Evolutionary conservation across 1,140 invertebrate species (phyloP).

Genomic region (Campodea augens): DNA sequence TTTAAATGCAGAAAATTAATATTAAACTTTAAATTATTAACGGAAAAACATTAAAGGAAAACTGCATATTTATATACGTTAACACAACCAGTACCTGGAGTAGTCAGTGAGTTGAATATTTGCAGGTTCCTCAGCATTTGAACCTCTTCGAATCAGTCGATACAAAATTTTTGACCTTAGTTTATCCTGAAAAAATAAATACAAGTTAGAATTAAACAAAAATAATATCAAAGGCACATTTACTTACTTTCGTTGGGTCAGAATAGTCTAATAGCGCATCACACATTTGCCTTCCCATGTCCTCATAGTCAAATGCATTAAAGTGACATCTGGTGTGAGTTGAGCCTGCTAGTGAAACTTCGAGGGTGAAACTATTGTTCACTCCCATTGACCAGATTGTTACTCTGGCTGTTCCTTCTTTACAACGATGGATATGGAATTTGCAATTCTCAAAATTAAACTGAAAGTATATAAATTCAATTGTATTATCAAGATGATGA

Average conservation of each 20-base stretch:
- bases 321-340: constrained; percentile 73
- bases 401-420: constrained; percentile 80
- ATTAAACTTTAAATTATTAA: too few relatives aligned
- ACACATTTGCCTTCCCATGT: constrained; percentile 72
- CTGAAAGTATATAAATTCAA: constrained; percentile 31
- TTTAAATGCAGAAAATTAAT: too few relatives aligned
- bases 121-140: constrained; percentile 65
- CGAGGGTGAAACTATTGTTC: constrained; percentile 82
- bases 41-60: too few relatives aligned
- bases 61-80: too few relatives aligned
- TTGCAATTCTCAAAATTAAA: constrained; percentile 87
- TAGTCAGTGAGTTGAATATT: constrained; percentile 69
- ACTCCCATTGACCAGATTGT: constrained; percentile 89
- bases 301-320: constrained; percentile 54
- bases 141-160: constrained; percentile 58
- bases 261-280: constrained; percentile 79
- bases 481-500: too few relatives aligned
- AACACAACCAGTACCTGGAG: too few relatives aligned
- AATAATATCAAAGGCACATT: background rate
- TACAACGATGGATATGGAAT: constrained; percentile 75
- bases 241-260: constrained; percentile 29
- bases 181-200: constrained; percentile 35
- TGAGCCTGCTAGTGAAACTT: constrained; percentile 80
- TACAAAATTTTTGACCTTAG: constrained; percentile 57
- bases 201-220: constrained; percentile 4